Base-by-base conservation (phyloP, 2,113 vertebrate species). In the Delphinus delphis region DNA sequence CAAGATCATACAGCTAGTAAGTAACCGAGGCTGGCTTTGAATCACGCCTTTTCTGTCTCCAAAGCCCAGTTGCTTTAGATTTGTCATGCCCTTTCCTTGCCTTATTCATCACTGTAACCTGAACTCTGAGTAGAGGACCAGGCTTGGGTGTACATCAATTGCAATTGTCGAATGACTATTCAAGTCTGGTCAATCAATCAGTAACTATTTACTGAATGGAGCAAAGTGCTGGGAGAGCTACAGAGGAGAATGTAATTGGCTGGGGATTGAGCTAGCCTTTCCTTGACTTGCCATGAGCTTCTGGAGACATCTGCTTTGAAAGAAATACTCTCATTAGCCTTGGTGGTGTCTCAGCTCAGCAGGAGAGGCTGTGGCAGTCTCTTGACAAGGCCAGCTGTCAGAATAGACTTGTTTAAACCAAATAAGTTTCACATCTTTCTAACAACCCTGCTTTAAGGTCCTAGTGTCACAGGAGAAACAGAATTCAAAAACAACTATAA, bases 251-350 rank as follows among this genome's bases (percentile, higher is more conserved):
- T 3, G 21, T 96, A 88, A 91, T 90, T 95, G 89, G 60, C 62
- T 76, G 80, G 88, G 55, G 90, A 92, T 96, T 1, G 14, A 96
- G 74, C 90, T 90, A 92, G 90, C 92, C 96, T 95, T 97, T 96
- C 88, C 90, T 95, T 77, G 68, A 87, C 90, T 96, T 96, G 88
- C 50, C 83, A 15, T 81, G 84, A 96, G 74, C 70, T 98, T 97
- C 65, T 95, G 82, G 92, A 96, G 84, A 96, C 74, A 84, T 92
- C 63, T 94, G 65, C 94, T 96, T 96, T 76, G 92, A 93, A 96
- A 88, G 71, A 96, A 91, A 97, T 91, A 85, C 38, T 88, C 92
- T 96, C 87, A 84, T 90, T 96, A 97, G 76, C 50, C 38, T 82
- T 95, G 10, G 53, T 62, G 44, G 74, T 90, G 20, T 83, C 80